Percentiles rank a stretch among this genome's conserved stretches.
phyloP scores from a whole-genome alignment of 1,140 invertebrate species.

The Tribolium castaneum region DNA sequence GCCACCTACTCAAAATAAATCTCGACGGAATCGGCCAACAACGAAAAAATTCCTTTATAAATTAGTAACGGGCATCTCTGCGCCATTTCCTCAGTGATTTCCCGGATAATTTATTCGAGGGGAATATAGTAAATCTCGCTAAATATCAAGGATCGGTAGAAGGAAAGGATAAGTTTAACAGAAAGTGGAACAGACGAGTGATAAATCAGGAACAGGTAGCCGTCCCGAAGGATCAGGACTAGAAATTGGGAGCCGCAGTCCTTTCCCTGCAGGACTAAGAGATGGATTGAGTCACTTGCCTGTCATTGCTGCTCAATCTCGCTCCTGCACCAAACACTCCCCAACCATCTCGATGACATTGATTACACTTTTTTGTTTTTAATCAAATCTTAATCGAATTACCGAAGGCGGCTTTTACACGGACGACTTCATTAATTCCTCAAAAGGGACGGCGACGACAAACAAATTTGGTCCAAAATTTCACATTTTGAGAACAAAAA shows the following conservation, averaged over 20 bases:
- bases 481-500: too few relatives aligned
- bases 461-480: not conserved
- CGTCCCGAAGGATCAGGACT: constrained; percentile 58
- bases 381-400: constrained; percentile 52
- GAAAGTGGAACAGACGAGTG: constrained; percentile 62
- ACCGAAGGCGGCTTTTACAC: constrained; percentile 26
- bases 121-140: constrained; percentile 59
- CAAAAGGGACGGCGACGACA: not conserved
- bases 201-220: constrained; percentile 63
- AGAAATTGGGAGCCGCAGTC: constrained; percentile 53
- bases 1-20: constrained; percentile 26
- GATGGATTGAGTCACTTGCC: constrained; percentile 55
- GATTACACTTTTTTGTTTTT: constrained; percentile 41
- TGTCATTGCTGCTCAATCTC: constrained; percentile 56
- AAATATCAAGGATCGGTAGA: constrained; percentile 62
- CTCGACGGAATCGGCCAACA: not conserved
- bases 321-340: constrained; percentile 9
- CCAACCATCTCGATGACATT: constrained; percentile 24
- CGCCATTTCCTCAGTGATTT: constrained; percentile 37
- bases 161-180: constrained; percentile 60
- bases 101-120: constrained; percentile 57
- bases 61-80: constrained; percentile 36
- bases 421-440: too few relatives aligned
- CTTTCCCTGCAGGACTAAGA: constrained; percentile 53
- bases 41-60: constrained; percentile 35